phyloP scores from a whole-genome alignment of 2,888 invertebrate genomes.

The Colletes collaris region DNA sequence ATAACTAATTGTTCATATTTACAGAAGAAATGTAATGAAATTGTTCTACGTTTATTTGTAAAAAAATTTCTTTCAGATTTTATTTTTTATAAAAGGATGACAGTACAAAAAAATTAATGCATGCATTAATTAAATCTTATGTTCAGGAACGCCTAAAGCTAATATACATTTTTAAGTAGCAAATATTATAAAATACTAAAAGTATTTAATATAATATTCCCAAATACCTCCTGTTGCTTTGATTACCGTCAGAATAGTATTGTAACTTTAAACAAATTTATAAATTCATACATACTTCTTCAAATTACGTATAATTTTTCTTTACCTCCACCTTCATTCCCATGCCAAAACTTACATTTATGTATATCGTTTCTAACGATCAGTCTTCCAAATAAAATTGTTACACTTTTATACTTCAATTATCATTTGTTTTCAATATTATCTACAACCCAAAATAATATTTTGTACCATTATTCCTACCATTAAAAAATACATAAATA shows the following conservation, averaged over 20 bases:
- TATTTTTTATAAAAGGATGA: conserved; percentile 6
- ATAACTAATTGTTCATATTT: conserved; percentile 1
- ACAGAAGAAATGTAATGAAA: not conserved
- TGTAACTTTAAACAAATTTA: conserved; percentile 34
- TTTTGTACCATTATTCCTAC: not conserved
- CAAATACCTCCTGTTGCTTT: not conserved
- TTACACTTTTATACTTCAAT: not conserved
- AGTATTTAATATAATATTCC: conserved; percentile 17
- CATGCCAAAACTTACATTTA: not conserved
- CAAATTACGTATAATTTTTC: not conserved
- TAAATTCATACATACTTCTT: conserved; percentile 25
- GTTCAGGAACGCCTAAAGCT: conserved; percentile 8
- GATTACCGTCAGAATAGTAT: conserved; percentile 1
- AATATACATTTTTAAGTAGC: conserved; percentile 7
- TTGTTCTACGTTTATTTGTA: not conserved
- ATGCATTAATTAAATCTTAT: conserved; percentile 12
- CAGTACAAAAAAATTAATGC: conserved; percentile 16
- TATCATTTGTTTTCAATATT: not conserved
- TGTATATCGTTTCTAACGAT: not conserved
- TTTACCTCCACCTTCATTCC: not conserved
- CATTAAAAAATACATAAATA: not conserved
- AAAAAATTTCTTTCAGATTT: not conserved
- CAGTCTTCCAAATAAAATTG: conserved; percentile 9
- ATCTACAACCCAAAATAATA: not conserved
- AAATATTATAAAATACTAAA: conserved; percentile 12